Conservation (phyloP, 2,797 vertebrate species). For the Platalea minor region DNA sequence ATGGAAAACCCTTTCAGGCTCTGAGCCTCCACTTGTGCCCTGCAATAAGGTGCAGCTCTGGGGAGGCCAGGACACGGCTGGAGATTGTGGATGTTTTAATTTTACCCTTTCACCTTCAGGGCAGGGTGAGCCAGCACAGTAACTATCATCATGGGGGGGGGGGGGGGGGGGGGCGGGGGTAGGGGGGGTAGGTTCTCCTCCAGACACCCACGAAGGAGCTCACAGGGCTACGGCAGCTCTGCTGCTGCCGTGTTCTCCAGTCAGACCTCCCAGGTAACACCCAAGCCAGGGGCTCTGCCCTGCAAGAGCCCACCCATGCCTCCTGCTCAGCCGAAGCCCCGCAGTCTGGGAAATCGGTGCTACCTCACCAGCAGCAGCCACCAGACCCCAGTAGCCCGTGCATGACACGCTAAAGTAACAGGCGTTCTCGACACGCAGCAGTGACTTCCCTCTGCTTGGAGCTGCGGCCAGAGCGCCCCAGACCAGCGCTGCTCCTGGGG, state of each 20-base stretch:
- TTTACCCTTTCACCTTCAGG: background rate
- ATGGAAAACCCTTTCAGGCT: background rate
- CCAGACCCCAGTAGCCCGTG: background rate
- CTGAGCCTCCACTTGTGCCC: background rate
- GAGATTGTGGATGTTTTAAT: background rate
- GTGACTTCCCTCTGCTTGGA: background rate
- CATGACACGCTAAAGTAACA: background rate
- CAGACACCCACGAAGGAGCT: background rate
- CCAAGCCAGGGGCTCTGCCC: background rate
- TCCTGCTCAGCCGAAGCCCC: fast-evolving
- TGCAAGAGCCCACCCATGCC: fast-evolving
- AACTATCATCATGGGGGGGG: background rate
- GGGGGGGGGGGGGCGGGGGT: too few relatives aligned
- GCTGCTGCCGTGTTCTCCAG: background rate
- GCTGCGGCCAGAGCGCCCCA: background rate
- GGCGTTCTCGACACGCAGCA: fast-evolving
- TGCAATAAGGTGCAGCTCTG: background rate
- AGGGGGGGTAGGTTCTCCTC: background rate
- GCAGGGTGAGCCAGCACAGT: background rate
- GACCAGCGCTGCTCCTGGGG: background rate
- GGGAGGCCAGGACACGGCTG: fast-evolving
- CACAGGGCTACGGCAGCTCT: background rate
- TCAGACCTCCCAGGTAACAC: background rate
- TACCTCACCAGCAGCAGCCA: background rate
- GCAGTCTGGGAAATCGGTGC: fast-evolving